Evolutionary conservation across 2,113 vertebrate species (phyloP).

Genomic region (Pan troglodytes): NHGRI_mPanTro3-v2.1_pri NC_072401.2:65387001-65387500

Average conservation of each 20-base stretch:
- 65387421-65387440: background rate
- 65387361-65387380: background rate
- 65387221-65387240: background rate
- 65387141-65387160: background rate
- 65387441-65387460: background rate
- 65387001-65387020: background rate
- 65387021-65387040: background rate
- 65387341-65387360: background rate
- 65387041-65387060: background rate
- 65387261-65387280: background rate
- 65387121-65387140: background rate
- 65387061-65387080: background rate
- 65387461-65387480: background rate
- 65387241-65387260: background rate
- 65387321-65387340: background rate
- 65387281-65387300: background rate
- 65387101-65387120: background rate
- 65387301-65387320: background rate
- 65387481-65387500: background rate
- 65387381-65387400: background rate
- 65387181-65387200: background rate
- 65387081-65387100: background rate
- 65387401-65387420: background rate
- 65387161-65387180: background rate
- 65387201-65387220: background rate